A percentile compares a stretch with the other conserved stretches of the same genome.
Conservation (phyloP, 2,888 invertebrate species). For the Laothoe populi region DNA sequence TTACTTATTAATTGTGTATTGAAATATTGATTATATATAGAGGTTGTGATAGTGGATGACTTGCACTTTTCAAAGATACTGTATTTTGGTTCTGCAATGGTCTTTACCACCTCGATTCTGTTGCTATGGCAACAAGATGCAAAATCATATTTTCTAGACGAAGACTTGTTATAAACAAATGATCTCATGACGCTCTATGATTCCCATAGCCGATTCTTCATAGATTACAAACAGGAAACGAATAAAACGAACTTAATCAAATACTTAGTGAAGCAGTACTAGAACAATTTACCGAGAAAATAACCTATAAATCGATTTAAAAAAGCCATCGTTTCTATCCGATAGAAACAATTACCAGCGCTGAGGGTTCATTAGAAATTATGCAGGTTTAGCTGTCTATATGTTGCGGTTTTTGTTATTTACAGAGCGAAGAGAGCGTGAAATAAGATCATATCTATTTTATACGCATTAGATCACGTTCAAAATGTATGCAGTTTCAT, state of each 20-base stretch:
- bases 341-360: slow-evolving; percentile 3
- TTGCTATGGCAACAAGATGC: too few relatives aligned
- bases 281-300: slow-evolving; percentile 39
- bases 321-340: slow-evolving; percentile 29
- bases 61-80: too few relatives aligned
- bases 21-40: too few relatives aligned
- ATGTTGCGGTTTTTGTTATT: not conserved
- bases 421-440: not conserved
- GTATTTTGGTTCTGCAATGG: too few relatives aligned
- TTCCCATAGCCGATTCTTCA: not conserved
- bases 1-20: too few relatives aligned
- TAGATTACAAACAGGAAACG: slow-evolving; percentile 15
- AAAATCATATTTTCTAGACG: not conserved
- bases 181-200: not conserved
- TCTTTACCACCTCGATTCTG: too few relatives aligned
- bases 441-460: slow-evolving; percentile 6
- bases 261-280: not conserved
- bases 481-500: not conserved
- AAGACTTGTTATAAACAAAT: not conserved
- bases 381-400: not conserved
- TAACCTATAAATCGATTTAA: slow-evolving; percentile 37
- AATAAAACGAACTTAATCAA: slow-evolving; percentile 15
- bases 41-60: too few relatives aligned
- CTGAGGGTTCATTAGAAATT: not conserved
- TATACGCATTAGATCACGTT: not conserved